Percentiles rank a stretch among this genome's conserved stretches.
phyloP scores from a whole-genome alignment of 2,888 invertebrate genomes.

The Petrolisthes manimaculis region DNA sequence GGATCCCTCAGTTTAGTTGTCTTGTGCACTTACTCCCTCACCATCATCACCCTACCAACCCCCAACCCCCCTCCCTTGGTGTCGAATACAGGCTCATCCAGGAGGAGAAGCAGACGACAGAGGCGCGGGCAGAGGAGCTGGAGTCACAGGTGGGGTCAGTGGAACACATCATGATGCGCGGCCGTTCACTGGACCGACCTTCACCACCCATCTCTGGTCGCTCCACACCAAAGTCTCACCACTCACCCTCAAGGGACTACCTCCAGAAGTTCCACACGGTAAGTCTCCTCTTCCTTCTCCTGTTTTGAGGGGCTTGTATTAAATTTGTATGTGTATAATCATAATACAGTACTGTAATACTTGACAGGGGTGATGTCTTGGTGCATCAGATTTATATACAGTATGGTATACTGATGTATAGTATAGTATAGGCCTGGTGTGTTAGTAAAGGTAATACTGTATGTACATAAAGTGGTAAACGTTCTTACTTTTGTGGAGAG shows the following conservation, averaged over 20 bases:
- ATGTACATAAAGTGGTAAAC: no score
- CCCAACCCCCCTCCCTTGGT: neutral
- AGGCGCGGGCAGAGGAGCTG: conserved; percentile 95
- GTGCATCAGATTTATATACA: no score
- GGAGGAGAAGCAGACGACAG: conserved; percentile 97
- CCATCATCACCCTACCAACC: neutral
- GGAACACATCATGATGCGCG: conserved; percentile 82
- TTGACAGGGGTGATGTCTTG: no score
- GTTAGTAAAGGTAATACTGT: no score
- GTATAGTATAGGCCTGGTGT: no score
- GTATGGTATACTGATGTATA: no score
- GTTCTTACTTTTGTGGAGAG: no score
- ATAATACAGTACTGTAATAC: neutral
- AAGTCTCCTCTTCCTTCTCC: conserved; percentile 71
- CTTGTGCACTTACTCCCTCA: no score
- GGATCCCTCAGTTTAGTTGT: no score
- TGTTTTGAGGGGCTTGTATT: neutral
- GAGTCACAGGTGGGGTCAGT: conserved; percentile 96
- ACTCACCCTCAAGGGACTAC: conserved; percentile 85
- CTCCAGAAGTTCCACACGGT: conserved; percentile 97
- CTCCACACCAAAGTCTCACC: conserved; percentile 85
- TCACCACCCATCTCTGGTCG: conserved; percentile 74
- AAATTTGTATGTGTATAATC: neutral
- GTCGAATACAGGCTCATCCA: conserved; percentile 75
- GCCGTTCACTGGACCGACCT: conserved; percentile 75